Evolutionary conservation across 1,140 invertebrate genomes (phyloP), one percentile per base, ranked within the genome.

Genomic region (Tetramorium simillimum): DNA sequence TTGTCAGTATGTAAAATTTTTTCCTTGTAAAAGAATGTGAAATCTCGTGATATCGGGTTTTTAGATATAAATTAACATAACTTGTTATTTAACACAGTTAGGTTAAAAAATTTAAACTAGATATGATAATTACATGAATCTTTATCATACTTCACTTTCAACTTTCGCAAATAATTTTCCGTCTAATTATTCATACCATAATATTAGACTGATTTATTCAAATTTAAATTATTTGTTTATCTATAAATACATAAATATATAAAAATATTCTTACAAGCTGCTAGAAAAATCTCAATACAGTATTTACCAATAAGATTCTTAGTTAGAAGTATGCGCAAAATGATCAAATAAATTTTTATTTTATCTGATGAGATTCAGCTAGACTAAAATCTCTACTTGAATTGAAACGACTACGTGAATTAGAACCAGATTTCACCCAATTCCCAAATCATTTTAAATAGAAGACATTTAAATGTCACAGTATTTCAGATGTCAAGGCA

Each of bases 381-480:
- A 60, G 53, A 56, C 2, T 12, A 40, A 1, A 63, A 78, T 37
- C 24, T n/a, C n/a, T n/a, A n/a, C n/a, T n/a, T n/a, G n/a, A n/a
- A n/a, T n/a, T n/a, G n/a, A n/a, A n/a, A n/a, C n/a, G n/a, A n/a
- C n/a, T 43, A 18, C 12, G 18, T 5, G 6, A 49, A 33, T 16
- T 37, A 67, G 12, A 40, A 80, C n/a, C 14, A 9, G 46, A 53
- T 69, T 69, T 40, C 37, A 53, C 0, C 5, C 9, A 33, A 1
- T 78, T 63, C 1, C n/a, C 62, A 46, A 80, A 69, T 67, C 14
- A 37, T 49, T 67, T 40, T 43, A 28, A 18, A 60, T 7, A 33
- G 6, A 6, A 53, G 21, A 16, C 40, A 67, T 67, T 86, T 78
- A 69, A 86, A 86, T 86, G 60, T 78, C 62, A 56, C 72, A 46